Percentiles rank a stretch among this genome's conserved stretches.
Evolutionary conservation across 2,797 vertebrate genomes (phyloP).

Genomic region (Bryconaethiops microstoma): DNA sequence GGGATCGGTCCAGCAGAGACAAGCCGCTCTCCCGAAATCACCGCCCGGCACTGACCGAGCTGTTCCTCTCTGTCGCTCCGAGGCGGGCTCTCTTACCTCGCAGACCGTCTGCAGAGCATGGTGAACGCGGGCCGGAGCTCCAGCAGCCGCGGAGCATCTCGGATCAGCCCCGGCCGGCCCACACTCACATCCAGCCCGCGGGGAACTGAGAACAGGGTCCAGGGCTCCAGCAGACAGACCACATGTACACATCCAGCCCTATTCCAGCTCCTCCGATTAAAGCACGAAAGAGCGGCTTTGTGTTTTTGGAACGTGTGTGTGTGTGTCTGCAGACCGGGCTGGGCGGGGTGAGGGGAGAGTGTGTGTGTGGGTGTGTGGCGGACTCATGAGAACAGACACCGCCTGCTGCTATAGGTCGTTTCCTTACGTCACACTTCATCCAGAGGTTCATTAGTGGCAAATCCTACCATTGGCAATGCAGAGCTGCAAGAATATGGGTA

Average conservation of each 20-base stretch:
- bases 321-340: neutral
- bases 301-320: conserved; percentile 24
- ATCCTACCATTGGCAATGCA: too few species aligned
- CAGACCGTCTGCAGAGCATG: conserved; percentile 65
- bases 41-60: neutral
- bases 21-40: conserved; percentile 22
- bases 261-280: neutral
- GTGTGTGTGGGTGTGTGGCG: conserved; percentile 11
- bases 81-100: conserved; percentile 58
- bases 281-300: conserved; percentile 32
- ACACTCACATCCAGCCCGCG: conserved; percentile 41
- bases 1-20: neutral
- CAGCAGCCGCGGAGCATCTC: conserved; percentile 63
- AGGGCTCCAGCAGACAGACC: neutral
- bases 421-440: conserved; percentile 53
- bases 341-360: neutral
- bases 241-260: neutral
- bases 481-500: too few species aligned
- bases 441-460: conserved; percentile 8
- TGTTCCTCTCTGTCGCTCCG: neutral
- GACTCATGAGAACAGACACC: conserved; percentile 11
- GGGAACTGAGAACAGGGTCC: neutral
- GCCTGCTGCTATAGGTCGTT: conserved; percentile 28
- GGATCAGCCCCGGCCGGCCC: conserved; percentile 47
- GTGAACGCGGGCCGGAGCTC: conserved; percentile 58